These are phyloP conservation scores for Cichlasoma orientale DNA, from an alignment of 2,797 vertebrate species.

Conservation along the genomic window DNA sequence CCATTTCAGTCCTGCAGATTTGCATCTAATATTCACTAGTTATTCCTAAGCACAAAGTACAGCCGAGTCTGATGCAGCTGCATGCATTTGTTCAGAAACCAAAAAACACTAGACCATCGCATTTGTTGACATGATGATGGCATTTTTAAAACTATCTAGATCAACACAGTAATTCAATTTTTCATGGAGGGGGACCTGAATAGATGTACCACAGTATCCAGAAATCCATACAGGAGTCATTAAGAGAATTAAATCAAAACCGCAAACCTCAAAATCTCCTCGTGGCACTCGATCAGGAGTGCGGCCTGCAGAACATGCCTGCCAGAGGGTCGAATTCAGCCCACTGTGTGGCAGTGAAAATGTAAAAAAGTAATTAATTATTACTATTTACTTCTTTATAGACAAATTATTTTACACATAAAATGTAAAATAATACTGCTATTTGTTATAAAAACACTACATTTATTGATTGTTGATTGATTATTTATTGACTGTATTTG, in stretches of 20 bases:
- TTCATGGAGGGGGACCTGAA: not conserved
- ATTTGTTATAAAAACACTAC: not conserved
- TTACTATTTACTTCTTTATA: too few species aligned
- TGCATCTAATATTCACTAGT: not conserved
- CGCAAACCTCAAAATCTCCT: not conserved
- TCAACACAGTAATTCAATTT: not conserved
- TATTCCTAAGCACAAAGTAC: not conserved
- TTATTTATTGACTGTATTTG: not conserved
- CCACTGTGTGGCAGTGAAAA: not conserved
- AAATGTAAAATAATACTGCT: not conserved
- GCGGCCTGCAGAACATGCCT: not conserved
- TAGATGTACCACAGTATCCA: not conserved
- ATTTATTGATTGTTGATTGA: too few species aligned
- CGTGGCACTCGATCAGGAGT: not conserved
- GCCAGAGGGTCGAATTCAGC: not conserved
- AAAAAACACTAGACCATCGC: not conserved
- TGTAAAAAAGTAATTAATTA: not conserved
- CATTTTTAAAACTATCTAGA: not conserved
- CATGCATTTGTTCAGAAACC: not conserved
- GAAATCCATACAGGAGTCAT: not conserved
- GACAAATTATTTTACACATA: not conserved
- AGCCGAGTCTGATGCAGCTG: not conserved
- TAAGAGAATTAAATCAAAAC: not conserved
- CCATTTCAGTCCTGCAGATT: too few species aligned
- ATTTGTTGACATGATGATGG: not conserved